These are phyloP conservation scores for Ornithoptera alexandrae DNA, from an alignment of 2,888 invertebrate genomes.

Conservation along the genomic window DNA sequence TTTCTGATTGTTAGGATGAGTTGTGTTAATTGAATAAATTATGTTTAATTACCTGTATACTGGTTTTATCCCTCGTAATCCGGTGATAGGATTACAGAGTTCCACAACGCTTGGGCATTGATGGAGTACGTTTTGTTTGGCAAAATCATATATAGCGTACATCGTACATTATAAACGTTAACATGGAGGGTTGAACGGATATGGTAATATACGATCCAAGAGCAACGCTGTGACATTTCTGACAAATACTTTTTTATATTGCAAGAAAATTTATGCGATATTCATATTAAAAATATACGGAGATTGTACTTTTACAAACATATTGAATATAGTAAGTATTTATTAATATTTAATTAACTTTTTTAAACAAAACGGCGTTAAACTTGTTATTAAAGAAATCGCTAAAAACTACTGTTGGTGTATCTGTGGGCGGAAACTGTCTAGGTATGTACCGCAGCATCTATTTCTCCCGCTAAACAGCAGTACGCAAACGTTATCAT, in stretches of 20 bases:
- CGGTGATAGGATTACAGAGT: slow-evolving; percentile 1
- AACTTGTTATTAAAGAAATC: too few species aligned
- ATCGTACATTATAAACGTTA: background rate
- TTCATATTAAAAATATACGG: background rate
- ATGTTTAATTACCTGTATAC: slow-evolving; percentile 6
- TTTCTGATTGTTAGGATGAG: background rate
- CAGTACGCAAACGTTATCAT: too few species aligned
- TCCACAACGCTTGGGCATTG: slow-evolving; percentile 2
- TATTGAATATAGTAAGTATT: too few species aligned
- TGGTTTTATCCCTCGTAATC: slow-evolving; percentile 14
- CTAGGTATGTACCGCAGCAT: too few species aligned
- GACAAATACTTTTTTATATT: background rate
- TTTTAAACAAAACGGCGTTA: too few species aligned
- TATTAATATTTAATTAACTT: too few species aligned
- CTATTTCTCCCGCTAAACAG: too few species aligned
- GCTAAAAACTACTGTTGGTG: too few species aligned
- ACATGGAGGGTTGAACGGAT: background rate
- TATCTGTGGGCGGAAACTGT: too few species aligned
- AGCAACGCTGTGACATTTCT: too few species aligned
- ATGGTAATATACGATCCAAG: background rate
- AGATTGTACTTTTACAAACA: too few species aligned
- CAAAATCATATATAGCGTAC: background rate
- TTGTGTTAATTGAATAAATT: slow-evolving; percentile 4
- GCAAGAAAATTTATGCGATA: background rate
- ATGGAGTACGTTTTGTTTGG: background rate